A percentile compares a stretch with the other conserved stretches of the same genome.
Conservation (phyloP, 2,888 invertebrate genomes). For the Nymphalis c-album region DNA sequence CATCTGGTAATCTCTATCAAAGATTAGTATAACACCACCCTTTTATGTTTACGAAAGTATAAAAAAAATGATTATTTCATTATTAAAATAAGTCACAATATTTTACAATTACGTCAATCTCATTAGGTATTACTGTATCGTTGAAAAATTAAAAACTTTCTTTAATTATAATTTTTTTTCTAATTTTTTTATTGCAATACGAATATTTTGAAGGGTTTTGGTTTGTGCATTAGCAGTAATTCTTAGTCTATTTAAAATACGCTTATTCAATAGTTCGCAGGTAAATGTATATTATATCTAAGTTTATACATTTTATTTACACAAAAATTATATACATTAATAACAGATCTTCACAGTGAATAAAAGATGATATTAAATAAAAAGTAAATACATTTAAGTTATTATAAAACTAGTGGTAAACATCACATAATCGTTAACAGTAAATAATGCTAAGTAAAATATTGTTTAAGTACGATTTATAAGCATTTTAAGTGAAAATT, state of each 20-base stretch:
- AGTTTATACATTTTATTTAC: constrained; percentile 63
- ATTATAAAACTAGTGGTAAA: constrained; percentile 66
- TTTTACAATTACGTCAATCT: constrained; percentile 19
- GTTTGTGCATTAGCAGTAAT: constrained; percentile 38
- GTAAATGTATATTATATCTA: constrained; percentile 48
- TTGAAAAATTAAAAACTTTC: constrained; percentile 34
- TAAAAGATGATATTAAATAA: constrained; percentile 44
- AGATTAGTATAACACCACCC: constrained; percentile 52
- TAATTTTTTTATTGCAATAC: constrained; percentile 2
- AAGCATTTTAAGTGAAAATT: constrained; percentile 18
- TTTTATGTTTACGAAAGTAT: constrained; percentile 30
- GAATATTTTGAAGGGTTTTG: constrained; percentile 28
- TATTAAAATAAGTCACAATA: constrained; percentile 7
- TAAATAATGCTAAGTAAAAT: constrained; percentile 25
- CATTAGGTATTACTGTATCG: constrained; percentile 37
- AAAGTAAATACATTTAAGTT: constrained; percentile 31
- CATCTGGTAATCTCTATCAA: constrained; percentile 62
- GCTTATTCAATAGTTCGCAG: constrained; percentile 43
- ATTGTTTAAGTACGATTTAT: constrained; percentile 8
- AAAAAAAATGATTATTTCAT: constrained; percentile 20
- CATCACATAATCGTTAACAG: constrained; percentile 54
- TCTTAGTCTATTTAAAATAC: constrained; percentile 42
- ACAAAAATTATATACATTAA: constrained; percentile 60
- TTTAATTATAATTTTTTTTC: neutral
- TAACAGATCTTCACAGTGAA: constrained; percentile 63